Percentiles rank a stretch among this genome's conserved stretches.
Evolutionary conservation across 2,888 invertebrate genomes (phyloP).

Genomic region (Arge pagana): DNA sequence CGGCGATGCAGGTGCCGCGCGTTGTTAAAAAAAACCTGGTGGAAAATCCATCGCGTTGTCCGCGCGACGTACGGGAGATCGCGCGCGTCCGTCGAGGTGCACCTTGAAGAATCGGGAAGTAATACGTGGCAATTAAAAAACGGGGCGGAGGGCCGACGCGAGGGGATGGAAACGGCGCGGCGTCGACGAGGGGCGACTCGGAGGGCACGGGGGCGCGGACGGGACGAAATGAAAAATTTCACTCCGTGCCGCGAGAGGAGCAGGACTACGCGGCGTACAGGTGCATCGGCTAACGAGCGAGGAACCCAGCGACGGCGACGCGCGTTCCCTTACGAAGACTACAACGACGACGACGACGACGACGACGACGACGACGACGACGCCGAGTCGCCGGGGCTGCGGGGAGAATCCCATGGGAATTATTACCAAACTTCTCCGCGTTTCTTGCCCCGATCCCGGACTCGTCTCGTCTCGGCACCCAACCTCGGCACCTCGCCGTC

Average conservation of each 20-base stretch:
- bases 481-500: neutral
- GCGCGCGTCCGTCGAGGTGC: neutral
- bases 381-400: slow-evolving; percentile 7
- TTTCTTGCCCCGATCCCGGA: neutral
- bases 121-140: slow-evolving; percentile 18
- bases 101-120: slow-evolving; percentile 18
- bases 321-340: no score
- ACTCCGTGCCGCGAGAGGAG: slow-evolving; percentile 34
- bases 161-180: neutral
- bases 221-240: slow-evolving; percentile 48
- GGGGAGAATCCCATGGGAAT: slow-evolving; percentile 23
- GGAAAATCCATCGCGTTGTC: slow-evolving; percentile 1
- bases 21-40: neutral
- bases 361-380: slow-evolving; percentile 21
- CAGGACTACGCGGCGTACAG: slow-evolving; percentile 38
- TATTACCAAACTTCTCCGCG: slow-evolving; percentile 17
- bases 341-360: slow-evolving; percentile 19
- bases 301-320: slow-evolving; percentile 21
- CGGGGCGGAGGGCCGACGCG: neutral
- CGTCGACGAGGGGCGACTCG: no score
- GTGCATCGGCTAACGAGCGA: slow-evolving; percentile 48
- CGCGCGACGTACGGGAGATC: neutral
- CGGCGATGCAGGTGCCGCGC: slow-evolving; percentile 3
- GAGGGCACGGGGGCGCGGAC: slow-evolving; percentile 1
- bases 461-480: neutral